phyloP scores from a whole-genome alignment of 1,140 invertebrate genomes.

The Drosophila paulistorum region DNA sequence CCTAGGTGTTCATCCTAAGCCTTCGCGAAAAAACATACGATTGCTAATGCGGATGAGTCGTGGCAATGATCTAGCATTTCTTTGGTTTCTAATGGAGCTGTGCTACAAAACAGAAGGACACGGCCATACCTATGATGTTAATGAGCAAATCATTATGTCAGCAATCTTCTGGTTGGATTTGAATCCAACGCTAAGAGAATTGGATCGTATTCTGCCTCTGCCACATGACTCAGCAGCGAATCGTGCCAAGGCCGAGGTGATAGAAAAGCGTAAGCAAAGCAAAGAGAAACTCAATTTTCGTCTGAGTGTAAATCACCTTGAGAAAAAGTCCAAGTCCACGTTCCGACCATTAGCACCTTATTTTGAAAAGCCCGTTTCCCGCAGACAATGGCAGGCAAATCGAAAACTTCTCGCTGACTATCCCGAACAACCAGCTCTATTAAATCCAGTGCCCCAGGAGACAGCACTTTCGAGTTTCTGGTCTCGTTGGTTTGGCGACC shows the following conservation, averaged over 20 bases:
- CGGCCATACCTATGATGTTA: conserved; percentile 36
- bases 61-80: conserved; percentile 66
- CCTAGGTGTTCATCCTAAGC: conserved; percentile 45
- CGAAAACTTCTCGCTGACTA: not conserved
- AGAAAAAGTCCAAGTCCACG: not conserved
- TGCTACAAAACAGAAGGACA: conserved; percentile 49
- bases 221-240: conserved; percentile 28
- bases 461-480: not conserved
- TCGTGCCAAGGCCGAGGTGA: not conserved
- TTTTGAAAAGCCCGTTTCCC: conserved; percentile 22
- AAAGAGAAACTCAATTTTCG: not conserved
- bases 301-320: not conserved
- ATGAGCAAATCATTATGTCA: conserved; percentile 69
- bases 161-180: conserved; percentile 68
- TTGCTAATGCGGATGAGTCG: conserved; percentile 42
- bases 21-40: conserved; percentile 3
- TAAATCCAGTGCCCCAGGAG: not conserved
- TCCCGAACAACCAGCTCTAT: conserved; percentile 15
- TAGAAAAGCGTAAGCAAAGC: not conserved
- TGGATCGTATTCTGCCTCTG: conserved; percentile 64
- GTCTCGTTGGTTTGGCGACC: conserved; percentile 54
- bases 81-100: conserved; percentile 72
- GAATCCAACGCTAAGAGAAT: conserved; percentile 50
- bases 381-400: not conserved
- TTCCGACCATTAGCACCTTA: conserved; percentile 32